These are phyloP conservation scores for Nebria ingens DNA, from an alignment of 1,140 invertebrate genomes.

Conservation along the genomic window DNA sequence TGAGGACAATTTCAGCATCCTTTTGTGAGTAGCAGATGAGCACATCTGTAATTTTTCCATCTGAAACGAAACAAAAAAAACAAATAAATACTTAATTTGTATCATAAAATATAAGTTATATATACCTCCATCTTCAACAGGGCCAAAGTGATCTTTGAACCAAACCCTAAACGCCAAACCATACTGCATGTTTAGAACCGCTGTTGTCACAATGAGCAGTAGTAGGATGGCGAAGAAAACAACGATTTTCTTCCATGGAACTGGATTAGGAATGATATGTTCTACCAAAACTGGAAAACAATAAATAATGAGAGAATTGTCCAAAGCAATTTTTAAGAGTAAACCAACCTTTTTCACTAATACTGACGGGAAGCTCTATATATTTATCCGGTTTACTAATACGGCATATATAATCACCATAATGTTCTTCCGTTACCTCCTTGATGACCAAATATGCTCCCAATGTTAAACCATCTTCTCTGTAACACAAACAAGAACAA, in stretches of 20 bases:
- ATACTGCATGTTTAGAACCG: slow-evolving; percentile 25
- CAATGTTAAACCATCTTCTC: slow-evolving; percentile 55
- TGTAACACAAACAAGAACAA: slow-evolving; percentile 35
- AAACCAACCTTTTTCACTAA: slow-evolving; percentile 25
- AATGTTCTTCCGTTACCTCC: slow-evolving; percentile 47
- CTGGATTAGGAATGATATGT: slow-evolving; percentile 27
- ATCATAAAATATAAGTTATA: background rate
- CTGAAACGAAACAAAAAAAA: slow-evolving; percentile 10
- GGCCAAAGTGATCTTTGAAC: slow-evolving; percentile 28
- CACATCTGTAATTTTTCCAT: slow-evolving; percentile 30
- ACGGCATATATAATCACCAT: slow-evolving; percentile 53
- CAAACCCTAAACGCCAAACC: slow-evolving; percentile 24
- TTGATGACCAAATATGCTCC: slow-evolving; percentile 56
- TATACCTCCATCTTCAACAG: slow-evolving; percentile 21
- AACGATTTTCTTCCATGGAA: slow-evolving; percentile 25
- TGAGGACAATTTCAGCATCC: slow-evolving; percentile 27
- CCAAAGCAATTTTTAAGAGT: slow-evolving; percentile 1
- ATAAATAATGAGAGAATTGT: background rate
- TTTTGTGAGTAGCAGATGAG: slow-evolving; percentile 27
- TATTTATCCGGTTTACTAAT: slow-evolving; percentile 30
- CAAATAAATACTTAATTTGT: background rate
- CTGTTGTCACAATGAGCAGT: slow-evolving; percentile 18
- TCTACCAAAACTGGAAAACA: slow-evolving; percentile 15
- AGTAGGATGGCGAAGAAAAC: slow-evolving; percentile 18
- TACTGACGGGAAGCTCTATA: slow-evolving; percentile 19